A percentile compares a stretch with the other conserved stretches of the same genome.
Conservation (phyloP, 2,888 invertebrate species). For the Miltochrista miniata region DNA sequence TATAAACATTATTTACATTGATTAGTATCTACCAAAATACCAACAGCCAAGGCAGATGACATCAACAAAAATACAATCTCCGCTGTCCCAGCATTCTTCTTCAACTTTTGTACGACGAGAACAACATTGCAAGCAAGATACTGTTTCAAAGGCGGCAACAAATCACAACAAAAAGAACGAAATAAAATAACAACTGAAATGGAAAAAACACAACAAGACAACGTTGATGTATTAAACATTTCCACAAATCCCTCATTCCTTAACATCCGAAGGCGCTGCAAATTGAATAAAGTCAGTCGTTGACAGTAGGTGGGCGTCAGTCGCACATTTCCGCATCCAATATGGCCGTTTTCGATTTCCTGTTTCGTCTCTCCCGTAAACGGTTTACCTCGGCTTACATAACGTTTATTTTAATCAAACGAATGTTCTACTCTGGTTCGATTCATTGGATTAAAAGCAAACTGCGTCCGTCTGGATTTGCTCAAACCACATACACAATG, state of each 20-base stretch:
- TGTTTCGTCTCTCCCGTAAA: conserved; percentile 65
- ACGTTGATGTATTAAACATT: conserved; percentile 28
- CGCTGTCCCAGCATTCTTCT: no score
- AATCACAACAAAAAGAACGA: no score
- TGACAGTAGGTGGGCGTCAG: conserved; percentile 36
- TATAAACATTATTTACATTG: no score
- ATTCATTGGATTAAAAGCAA: conserved; percentile 42
- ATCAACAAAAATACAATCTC: no score
- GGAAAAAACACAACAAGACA: not conserved
- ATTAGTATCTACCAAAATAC: no score
- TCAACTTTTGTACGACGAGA: no score
- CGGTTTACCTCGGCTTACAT: conserved; percentile 70
- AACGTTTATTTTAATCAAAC: conserved; percentile 70
- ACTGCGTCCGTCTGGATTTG: conserved; percentile 27
- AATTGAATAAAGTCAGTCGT: conserved; percentile 38
- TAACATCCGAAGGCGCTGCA: conserved; percentile 31
- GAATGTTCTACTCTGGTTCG: conserved; percentile 35
- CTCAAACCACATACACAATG: conserved; percentile 18
- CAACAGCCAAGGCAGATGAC: no score
- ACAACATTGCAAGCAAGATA: no score
- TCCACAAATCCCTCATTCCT: conserved; percentile 27
- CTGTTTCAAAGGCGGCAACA: no score
- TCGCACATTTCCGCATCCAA: conserved; percentile 76
- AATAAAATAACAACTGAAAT: no score
- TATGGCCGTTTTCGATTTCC: conserved; percentile 80